These are phyloP conservation scores for Gasteruption jaculator DNA, from an alignment of 2,888 invertebrate species.

Conservation along the genomic window DNA sequence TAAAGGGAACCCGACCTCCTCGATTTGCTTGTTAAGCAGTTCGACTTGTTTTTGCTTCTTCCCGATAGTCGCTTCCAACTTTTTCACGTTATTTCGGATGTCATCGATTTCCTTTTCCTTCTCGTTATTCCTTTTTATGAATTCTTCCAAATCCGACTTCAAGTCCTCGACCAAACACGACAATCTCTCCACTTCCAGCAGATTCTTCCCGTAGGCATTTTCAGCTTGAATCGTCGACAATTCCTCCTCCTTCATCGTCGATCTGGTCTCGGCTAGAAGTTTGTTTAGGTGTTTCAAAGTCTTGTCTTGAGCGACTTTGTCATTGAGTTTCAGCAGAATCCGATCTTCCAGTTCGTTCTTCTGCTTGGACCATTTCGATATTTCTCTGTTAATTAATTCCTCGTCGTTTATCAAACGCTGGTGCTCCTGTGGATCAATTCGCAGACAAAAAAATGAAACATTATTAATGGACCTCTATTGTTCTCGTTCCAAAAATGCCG, in stretches of 20 bases:
- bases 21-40: constrained; percentile 55
- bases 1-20: constrained; percentile 40
- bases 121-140: constrained; percentile 42
- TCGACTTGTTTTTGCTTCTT: constrained; percentile 55
- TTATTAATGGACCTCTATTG: not conserved
- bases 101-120: constrained; percentile 52
- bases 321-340: constrained; percentile 62
- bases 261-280: constrained; percentile 51
- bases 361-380: constrained; percentile 55
- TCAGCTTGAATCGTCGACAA: constrained; percentile 56
- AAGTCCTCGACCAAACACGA: constrained; percentile 31
- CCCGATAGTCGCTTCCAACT: constrained; percentile 49
- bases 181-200: constrained; percentile 59
- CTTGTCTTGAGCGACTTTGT: constrained; percentile 67
- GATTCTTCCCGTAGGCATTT: constrained; percentile 57
- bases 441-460: constrained; percentile 8
- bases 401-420: constrained; percentile 52
- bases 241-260: constrained; percentile 55
- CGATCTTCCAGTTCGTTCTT: constrained; percentile 64
- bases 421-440: constrained; percentile 54
- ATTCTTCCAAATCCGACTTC: constrained; percentile 44
- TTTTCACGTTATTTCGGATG: constrained; percentile 52
- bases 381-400: constrained; percentile 49
- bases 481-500: not conserved
- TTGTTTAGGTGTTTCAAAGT: constrained; percentile 57